Evolutionary conservation across 2,888 invertebrate species (phyloP).

Genomic region (Acholoe squamosa): DNA sequence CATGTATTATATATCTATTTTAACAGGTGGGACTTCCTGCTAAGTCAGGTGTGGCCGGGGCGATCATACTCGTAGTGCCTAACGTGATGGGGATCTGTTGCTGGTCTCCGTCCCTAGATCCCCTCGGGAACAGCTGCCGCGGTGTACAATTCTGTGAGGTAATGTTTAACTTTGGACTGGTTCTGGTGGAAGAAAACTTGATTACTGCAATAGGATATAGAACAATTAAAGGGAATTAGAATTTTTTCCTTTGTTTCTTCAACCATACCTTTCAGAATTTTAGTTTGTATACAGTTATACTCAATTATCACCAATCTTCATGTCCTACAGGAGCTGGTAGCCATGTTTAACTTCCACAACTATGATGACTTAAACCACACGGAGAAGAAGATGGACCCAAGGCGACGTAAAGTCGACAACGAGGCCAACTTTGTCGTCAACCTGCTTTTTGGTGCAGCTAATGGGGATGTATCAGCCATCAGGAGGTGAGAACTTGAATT

Average conservation of each 20-base stretch:
- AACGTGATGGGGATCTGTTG: conserved; percentile 98
- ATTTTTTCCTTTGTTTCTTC: too few species aligned
- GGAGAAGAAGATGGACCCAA: conserved; percentile 93
- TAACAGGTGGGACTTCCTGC: conserved; percentile 90
- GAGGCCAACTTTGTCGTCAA: conserved; percentile 65
- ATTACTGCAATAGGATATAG: too few species aligned
- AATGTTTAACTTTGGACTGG: too few species aligned
- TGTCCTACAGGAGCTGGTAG: conserved; percentile 89
- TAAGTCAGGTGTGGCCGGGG: conserved; percentile 87
- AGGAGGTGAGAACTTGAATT: conserved; percentile 63
- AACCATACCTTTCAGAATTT: too few species aligned
- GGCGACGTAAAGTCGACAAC: conserved; percentile 83
- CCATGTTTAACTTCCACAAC: conserved; percentile 97
- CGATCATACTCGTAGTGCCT: conserved; percentile 86
- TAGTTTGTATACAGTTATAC: neutral
- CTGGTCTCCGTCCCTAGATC: conserved; percentile 97
- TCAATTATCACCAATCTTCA: neutral
- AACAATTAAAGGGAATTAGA: too few species aligned
- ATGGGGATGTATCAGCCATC: conserved; percentile 70
- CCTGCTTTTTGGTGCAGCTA: conserved; percentile 70
- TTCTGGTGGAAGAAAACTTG: too few species aligned
- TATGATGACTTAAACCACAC: conserved; percentile 97
- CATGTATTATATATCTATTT: too few species aligned
- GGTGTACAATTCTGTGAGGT: conserved; percentile 95
- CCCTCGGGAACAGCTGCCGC: conserved; percentile 94